Conservation (phyloP, 2,113 vertebrate genomes). For the Psammodynastes pulverulentus region DNA sequence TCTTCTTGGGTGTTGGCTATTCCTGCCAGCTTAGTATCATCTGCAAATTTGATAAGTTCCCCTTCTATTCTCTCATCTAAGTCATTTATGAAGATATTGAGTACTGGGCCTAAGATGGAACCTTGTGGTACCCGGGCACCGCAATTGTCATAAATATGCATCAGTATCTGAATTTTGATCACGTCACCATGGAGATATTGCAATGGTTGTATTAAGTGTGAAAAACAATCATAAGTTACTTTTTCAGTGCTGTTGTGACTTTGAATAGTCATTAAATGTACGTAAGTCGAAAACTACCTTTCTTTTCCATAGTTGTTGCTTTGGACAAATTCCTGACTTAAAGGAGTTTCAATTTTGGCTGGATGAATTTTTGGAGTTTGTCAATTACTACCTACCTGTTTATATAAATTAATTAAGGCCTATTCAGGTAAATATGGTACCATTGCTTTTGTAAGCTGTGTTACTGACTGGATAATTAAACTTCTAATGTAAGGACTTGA, state of each 20-base stretch:
- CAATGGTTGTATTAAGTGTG: too few species aligned
- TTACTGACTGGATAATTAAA: not conserved
- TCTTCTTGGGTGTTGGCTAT: too few species aligned
- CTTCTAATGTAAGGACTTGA: not conserved
- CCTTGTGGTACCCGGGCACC: too few species aligned
- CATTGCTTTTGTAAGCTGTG: not conserved
- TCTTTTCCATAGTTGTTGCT: not conserved
- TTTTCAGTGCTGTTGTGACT: not conserved
- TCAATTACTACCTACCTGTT: not conserved
- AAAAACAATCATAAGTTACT: not conserved
- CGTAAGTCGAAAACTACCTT: not conserved
- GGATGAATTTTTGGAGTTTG: not conserved
- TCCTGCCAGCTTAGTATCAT: too few species aligned
- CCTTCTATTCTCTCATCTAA: too few species aligned
- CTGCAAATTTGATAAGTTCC: too few species aligned
- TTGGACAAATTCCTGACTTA: not conserved
- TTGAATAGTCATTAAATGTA: not conserved
- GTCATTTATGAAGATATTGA: too few species aligned
- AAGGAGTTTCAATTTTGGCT: not conserved
- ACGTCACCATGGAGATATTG: too few species aligned
- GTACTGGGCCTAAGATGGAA: too few species aligned
- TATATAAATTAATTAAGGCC: not conserved
- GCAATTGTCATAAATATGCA: too few species aligned
- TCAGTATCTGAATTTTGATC: too few species aligned
- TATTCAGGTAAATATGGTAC: not conserved